phyloP scores from a whole-genome alignment of 2,888 invertebrate species.

The Chloroclysta siterata region DNA sequence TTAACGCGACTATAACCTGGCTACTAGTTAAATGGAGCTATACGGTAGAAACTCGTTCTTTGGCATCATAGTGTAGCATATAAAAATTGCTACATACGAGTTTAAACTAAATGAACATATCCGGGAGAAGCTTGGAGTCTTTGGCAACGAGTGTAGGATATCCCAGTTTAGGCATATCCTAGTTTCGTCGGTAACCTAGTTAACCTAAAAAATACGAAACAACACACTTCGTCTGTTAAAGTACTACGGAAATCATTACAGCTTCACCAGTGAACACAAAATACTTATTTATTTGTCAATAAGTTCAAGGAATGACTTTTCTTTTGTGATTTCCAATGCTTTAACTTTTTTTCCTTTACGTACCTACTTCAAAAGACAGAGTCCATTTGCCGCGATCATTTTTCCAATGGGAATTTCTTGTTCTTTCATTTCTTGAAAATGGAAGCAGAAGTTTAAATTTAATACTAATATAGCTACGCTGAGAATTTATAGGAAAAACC shows the following conservation, averaged over 20 bases:
- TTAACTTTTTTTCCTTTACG: slow-evolving; percentile 30
- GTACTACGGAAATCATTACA: slow-evolving; percentile 14
- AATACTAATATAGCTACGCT: slow-evolving; percentile 39
- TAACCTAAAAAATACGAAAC: too few species aligned
- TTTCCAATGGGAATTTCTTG: slow-evolving; percentile 43
- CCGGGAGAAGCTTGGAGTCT: slow-evolving; percentile 17
- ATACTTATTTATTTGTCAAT: slow-evolving; percentile 21
- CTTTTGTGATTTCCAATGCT: slow-evolving; percentile 31
- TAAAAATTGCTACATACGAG: slow-evolving; percentile 17
- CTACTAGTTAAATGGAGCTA: not conserved
- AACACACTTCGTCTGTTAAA: not conserved
- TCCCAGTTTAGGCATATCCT: slow-evolving; percentile 10
- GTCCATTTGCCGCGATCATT: slow-evolving; percentile 43
- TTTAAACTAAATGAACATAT: slow-evolving; percentile 23
- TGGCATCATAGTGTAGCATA: not conserved
- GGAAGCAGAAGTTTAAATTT: slow-evolving; percentile 39
- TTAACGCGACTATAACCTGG: too few species aligned
- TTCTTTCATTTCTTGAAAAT: slow-evolving; percentile 41
- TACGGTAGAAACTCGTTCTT: not conserved
- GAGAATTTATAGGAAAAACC: slow-evolving; percentile 35
- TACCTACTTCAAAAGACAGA: slow-evolving; percentile 33
- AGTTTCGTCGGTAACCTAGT: not conserved
- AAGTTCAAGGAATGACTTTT: slow-evolving; percentile 26
- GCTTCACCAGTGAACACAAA: slow-evolving; percentile 1
- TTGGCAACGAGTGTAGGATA: slow-evolving; percentile 16